Base-by-base conservation (phyloP, 2,113 vertebrate species). In the Kobus ellipsiprymnus region DNA sequence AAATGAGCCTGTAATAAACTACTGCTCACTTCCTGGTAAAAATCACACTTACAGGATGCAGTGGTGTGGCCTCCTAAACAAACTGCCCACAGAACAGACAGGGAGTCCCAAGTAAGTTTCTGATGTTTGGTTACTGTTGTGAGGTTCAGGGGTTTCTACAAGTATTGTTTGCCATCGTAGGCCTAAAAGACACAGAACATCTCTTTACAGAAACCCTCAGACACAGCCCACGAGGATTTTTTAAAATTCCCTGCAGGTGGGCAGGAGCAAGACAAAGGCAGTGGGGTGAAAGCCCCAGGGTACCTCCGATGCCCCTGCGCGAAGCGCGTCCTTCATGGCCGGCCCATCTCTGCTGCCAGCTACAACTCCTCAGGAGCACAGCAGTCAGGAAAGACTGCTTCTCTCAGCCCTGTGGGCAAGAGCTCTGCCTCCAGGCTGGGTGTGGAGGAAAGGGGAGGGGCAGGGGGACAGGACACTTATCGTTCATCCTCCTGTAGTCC, bases 241-340 rank as follows among this genome's bases (percentile, higher is more conserved):
- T 48, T 2, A 52, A 60, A 80, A 85, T 44, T 40, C 13, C 17
- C 12, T 6, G n/a, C 14, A 62, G 33, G 14, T 27, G 44, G 17
- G 6, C 52, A 33, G 44, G 6, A 52, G 6, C 57, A 23, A 5
- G 27, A 86, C 60, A 48, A 74, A 30, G 21, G 19, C 30, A 29
- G 81, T 0, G 0, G 0, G 0, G 21, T 64, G 62, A 40, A 17
- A 81, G 14, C n/a, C 57, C n/a, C 2, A 1, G 21, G 46, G 84
- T 1, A 0, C 10, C 7, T 10, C 1, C 0, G 29, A 21, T 30
- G 29, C 8, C 30, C 9, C 52, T 8, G 7, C 2, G 1, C 6
- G 55, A 78, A 74, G 33, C 2, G 0, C 2, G 6, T 19, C 40
- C 64, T 50, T 55, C 0, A 1, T 0, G n/a, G 19, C 29, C 2